A percentile compares a stretch with the other conserved stretches of the same genome.
These are phyloP conservation scores for Caenorhabditis sp. DNA, from an alignment of 2,888 invertebrate species.

Conservation along the genomic window DNA sequence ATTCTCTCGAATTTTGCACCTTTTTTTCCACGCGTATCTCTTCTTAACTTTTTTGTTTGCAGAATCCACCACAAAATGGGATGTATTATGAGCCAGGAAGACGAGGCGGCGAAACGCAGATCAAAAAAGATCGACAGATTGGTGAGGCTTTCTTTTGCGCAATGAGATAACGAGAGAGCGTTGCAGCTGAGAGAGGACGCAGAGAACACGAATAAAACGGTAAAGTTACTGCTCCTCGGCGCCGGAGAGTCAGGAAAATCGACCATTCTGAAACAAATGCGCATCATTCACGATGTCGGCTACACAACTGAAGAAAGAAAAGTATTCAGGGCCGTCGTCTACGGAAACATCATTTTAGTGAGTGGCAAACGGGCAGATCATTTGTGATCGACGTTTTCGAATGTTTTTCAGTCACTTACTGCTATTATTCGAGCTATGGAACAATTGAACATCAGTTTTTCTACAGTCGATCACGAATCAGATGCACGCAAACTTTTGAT, in stretches of 20 bases:
- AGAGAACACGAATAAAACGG: constrained; percentile 12
- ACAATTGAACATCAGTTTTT: constrained; percentile 26
- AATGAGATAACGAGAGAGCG: background rate
- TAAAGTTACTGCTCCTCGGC: constrained; percentile 50
- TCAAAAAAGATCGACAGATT: constrained; percentile 48
- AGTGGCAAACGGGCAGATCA: background rate
- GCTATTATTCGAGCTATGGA: constrained; percentile 42
- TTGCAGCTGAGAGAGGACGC: constrained; percentile 42
- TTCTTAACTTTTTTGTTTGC: constrained; percentile 2
- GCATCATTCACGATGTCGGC: constrained; percentile 56
- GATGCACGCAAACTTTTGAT: constrained; percentile 35
- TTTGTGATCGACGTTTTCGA: no score
- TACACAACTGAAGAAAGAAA: constrained; percentile 45
- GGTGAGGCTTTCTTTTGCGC: constrained; percentile 1
- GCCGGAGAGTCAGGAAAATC: constrained; percentile 61
- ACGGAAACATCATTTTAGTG: constrained; percentile 49
- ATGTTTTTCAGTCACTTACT: constrained; percentile 32
- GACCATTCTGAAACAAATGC: constrained; percentile 52
- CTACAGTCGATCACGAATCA: constrained; percentile 7
- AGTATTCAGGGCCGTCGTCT: constrained; percentile 42
- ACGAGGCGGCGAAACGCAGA: constrained; percentile 29
- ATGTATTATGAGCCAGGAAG: constrained; percentile 45
- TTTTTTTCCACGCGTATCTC: background rate
- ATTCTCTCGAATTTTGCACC: constrained; percentile 7
- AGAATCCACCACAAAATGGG: constrained; percentile 35